Conservation (phyloP, 2,113 vertebrate species). For the Neofelis nebulosa region DNA sequence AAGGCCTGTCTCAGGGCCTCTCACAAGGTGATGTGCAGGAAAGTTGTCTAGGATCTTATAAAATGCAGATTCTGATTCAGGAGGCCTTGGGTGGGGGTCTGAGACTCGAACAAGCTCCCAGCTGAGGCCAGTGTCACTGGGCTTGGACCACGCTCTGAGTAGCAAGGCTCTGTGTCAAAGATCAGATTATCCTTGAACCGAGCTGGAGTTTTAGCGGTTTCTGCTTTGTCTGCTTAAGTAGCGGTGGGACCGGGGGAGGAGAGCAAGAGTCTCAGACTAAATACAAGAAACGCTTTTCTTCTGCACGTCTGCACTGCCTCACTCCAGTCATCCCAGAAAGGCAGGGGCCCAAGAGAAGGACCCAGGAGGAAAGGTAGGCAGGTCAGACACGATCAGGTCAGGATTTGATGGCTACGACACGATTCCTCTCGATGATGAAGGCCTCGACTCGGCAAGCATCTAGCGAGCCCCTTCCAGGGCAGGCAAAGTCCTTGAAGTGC, state of each 20-base stretch:
- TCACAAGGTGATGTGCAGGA: background rate
- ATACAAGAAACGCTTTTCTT: background rate
- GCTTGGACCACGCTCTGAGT: background rate
- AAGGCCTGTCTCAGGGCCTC: background rate
- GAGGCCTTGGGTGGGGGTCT: no score
- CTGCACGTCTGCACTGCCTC: no score
- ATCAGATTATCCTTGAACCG: background rate
- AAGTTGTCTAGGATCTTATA: background rate
- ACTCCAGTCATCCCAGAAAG: background rate
- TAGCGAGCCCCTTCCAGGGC: background rate
- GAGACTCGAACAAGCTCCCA: no score
- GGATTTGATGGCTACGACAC: rapidly evolving
- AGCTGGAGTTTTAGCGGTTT: background rate
- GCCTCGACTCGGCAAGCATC: background rate
- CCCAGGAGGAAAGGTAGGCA: background rate
- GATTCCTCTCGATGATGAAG: background rate
- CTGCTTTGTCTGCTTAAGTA: background rate
- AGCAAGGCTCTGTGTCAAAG: background rate
- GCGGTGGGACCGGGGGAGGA: background rate
- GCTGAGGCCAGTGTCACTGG: background rate
- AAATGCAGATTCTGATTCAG: background rate
- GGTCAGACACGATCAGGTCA: background rate
- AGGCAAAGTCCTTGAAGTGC: no score
- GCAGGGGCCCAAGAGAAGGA: background rate
- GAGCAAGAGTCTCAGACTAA: background rate